Conservation (phyloP, 2,888 invertebrate genomes). For the Oligia strigilis region DNA sequence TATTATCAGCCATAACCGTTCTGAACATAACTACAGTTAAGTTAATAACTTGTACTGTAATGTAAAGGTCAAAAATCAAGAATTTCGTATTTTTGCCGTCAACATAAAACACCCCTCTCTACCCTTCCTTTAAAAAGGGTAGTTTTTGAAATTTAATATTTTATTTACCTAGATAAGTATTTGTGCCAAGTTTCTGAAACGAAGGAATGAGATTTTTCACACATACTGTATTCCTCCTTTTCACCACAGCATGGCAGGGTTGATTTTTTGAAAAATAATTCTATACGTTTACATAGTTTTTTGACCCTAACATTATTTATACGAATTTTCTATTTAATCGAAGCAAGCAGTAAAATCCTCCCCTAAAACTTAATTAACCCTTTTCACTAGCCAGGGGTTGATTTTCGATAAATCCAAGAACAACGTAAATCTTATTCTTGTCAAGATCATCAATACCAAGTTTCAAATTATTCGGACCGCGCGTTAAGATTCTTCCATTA, state of each 20-base stretch:
- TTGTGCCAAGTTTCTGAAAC: neutral
- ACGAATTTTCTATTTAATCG: neutral
- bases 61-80: neutral
- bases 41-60: no score
- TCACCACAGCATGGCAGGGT: neutral
- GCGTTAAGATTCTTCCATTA: neutral
- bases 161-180: no score
- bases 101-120: neutral
- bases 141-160: neutral
- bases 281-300: neutral
- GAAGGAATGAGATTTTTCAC: neutral
- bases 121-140: neutral
- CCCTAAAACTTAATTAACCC: neutral
- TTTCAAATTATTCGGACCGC: neutral
- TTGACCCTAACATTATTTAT: neutral
- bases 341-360: neutral
- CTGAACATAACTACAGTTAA: neutral
- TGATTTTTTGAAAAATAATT: neutral
- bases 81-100: neutral
- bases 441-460: neutral
- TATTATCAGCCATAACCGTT: neutral
- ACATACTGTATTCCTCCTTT: neutral
- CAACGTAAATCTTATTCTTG: neutral
- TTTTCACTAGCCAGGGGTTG: neutral
- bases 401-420: neutral